A percentile compares a stretch with the other conserved stretches of the same genome.
Evolutionary conservation across 2,888 invertebrate genomes (phyloP).

Genomic region (Ichneumon xanthorius): DNA sequence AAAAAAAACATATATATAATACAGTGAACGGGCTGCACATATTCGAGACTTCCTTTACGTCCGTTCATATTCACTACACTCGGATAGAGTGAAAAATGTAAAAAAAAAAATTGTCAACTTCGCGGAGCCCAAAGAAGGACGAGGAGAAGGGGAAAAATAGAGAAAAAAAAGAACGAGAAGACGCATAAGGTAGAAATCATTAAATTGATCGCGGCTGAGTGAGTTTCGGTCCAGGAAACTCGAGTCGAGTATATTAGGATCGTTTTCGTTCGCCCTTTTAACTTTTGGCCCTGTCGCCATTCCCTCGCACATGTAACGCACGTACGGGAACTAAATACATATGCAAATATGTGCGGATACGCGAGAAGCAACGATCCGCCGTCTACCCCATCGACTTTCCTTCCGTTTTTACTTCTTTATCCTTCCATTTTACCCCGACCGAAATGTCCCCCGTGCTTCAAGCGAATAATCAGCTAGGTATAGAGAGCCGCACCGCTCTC

Average conservation of each 20-base stretch:
- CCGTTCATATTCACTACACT: slow-evolving; percentile 24
- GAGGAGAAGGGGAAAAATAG: slow-evolving; percentile 23
- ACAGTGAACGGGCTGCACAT: slow-evolving; percentile 17
- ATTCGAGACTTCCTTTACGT: slow-evolving; percentile 30
- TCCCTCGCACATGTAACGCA: slow-evolving; percentile 47
- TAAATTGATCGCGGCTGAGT: slow-evolving; percentile 81
- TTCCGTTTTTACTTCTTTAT: slow-evolving; percentile 48
- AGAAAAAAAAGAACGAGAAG: slow-evolving; percentile 42
- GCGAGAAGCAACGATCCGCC: slow-evolving; percentile 46
- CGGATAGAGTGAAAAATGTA: background rate
- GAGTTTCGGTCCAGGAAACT: slow-evolving; percentile 70
- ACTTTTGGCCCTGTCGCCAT: slow-evolving; percentile 74
- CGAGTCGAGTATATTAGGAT: slow-evolving; percentile 73
- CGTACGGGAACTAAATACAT: slow-evolving; percentile 80
- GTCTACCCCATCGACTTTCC: slow-evolving; percentile 35
- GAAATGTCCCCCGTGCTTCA: slow-evolving; percentile 70
- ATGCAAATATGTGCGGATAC: slow-evolving; percentile 80
- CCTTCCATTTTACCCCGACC: slow-evolving; percentile 58
- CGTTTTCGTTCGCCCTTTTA: slow-evolving; percentile 80
- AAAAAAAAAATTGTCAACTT: slow-evolving; percentile 39
- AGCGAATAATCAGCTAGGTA: slow-evolving; percentile 81
- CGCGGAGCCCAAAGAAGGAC: background rate
- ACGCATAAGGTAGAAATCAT: slow-evolving; percentile 75
- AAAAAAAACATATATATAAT: slow-evolving; percentile 22
- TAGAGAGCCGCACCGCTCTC: slow-evolving; percentile 33